Evolutionary conservation across 2,888 invertebrate genomes (phyloP).

Genomic region (Eutolmus rufibarbis): DNA sequence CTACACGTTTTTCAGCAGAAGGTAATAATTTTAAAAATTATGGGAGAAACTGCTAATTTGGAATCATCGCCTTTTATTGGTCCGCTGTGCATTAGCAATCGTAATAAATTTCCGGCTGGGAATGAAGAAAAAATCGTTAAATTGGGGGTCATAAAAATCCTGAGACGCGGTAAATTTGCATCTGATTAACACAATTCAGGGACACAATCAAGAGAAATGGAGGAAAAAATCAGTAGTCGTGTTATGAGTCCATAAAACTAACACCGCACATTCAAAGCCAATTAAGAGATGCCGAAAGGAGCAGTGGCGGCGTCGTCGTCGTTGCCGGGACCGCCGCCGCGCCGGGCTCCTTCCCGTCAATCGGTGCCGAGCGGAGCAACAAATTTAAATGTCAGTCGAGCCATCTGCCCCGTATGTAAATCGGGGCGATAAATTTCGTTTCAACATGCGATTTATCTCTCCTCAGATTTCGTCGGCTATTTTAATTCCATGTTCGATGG

Average conservation of each 20-base stretch:
- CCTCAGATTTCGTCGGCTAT: conserved; percentile 40
- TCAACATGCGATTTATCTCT: conserved; percentile 48
- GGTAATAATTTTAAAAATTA: background rate
- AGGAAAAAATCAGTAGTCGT: conserved; percentile 32
- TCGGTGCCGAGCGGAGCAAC: conserved; percentile 34
- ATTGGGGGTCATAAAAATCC: conserved; percentile 3
- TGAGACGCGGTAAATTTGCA: conserved; percentile 13
- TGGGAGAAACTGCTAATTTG: conserved; percentile 23
- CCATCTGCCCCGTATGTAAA: conserved; percentile 48
- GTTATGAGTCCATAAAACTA: conserved; percentile 39
- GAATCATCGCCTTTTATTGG: background rate
- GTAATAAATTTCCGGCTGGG: background rate
- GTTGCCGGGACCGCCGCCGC: background rate
- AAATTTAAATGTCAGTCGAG: conserved; percentile 48
- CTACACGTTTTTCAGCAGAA: background rate
- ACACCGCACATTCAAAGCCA: conserved; percentile 34
- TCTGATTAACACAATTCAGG: conserved; percentile 35
- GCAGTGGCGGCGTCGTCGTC: background rate
- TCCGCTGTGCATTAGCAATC: background rate
- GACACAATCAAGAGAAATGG: conserved; percentile 37
- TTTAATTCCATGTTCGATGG: conserved; percentile 40
- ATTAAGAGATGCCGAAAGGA: conserved; percentile 27
- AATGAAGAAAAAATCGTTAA: conserved; percentile 6
- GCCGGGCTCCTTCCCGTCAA: background rate
- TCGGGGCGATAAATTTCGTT: conserved; percentile 46